These are phyloP conservation scores for Macropodus opercularis DNA, from an alignment of 2,797 vertebrate species.

Conservation along the genomic window DNA sequence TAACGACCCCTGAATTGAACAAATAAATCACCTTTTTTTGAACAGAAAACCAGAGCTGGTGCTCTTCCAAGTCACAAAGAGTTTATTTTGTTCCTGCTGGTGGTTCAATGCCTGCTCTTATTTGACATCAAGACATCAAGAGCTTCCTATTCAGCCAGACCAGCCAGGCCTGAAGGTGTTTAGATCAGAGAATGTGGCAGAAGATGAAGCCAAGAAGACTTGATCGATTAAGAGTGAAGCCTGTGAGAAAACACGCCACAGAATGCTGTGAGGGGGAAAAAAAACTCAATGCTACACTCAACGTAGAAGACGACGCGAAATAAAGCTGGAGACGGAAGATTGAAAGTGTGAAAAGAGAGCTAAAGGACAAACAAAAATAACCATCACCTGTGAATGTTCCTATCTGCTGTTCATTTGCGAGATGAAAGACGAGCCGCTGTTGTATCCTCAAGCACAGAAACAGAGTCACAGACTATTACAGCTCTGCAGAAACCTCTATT, in stretches of 20 bases:
- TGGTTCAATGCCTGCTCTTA: slow-evolving; percentile 34
- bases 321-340: neutral
- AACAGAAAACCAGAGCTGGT: slow-evolving; percentile 30
- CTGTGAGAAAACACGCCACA: slow-evolving; percentile 1
- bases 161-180: slow-evolving; percentile 36
- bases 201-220: slow-evolving; percentile 8
- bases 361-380: slow-evolving; percentile 32
- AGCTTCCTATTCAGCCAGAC: slow-evolving; percentile 18
- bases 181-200: slow-evolving; percentile 21
- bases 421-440: slow-evolving; percentile 53
- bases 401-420: slow-evolving; percentile 53
- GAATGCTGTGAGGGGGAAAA: slow-evolving; percentile 2
- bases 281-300: neutral
- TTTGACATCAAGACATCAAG: slow-evolving; percentile 46
- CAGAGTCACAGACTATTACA: slow-evolving; percentile 42
- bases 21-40: slow-evolving; percentile 20
- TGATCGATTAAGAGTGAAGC: slow-evolving; percentile 12
- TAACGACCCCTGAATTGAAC: slow-evolving; percentile 2
- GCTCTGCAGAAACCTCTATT: slow-evolving; percentile 44
- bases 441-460: slow-evolving; percentile 45
- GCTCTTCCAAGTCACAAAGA: slow-evolving; percentile 9
- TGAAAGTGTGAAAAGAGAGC: slow-evolving; percentile 25
- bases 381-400: slow-evolving; percentile 48
- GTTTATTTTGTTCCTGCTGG: slow-evolving; percentile 17
- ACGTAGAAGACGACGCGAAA: slow-evolving; percentile 1